Evolutionary conservation across 1,140 invertebrate species (phyloP).

Genomic region (Orius laevigatus): DNA sequence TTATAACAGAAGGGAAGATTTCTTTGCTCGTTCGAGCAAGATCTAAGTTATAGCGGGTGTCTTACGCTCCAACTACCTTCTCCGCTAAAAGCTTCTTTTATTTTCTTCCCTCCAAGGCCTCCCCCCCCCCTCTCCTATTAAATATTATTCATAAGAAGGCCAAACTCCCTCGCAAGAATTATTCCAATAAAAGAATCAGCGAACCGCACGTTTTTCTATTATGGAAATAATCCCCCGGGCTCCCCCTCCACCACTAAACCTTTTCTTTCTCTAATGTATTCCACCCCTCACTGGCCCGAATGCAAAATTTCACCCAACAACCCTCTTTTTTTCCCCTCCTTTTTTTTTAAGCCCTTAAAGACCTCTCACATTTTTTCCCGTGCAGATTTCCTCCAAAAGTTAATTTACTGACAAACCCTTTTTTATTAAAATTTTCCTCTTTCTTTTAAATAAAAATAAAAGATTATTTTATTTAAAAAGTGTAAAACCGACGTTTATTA

Average conservation of each 20-base stretch:
- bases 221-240: slow-evolving; percentile 13
- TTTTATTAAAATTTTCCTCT: no score
- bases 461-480: no score
- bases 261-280: background rate
- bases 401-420: no score
- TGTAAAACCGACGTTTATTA: no score
- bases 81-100: slow-evolving; percentile 7
- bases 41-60: slow-evolving; percentile 5
- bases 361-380: no score
- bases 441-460: no score
- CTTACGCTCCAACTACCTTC: slow-evolving; percentile 3
- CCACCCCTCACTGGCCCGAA: background rate
- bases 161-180: slow-evolving; percentile 2
- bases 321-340: background rate
- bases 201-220: slow-evolving; percentile 15
- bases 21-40: slow-evolving; percentile 2
- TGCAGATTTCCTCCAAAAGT: no score
- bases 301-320: background rate
- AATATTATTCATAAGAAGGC: slow-evolving; percentile 8
- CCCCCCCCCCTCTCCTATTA: slow-evolving; percentile 3
- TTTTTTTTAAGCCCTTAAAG: no score
- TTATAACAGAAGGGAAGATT: no score
- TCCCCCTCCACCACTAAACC: background rate
- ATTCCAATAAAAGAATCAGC: slow-evolving; percentile 10
- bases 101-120: background rate